These are phyloP conservation scores for Scaptomyza flava DNA, from an alignment of 2,888 invertebrate species.

Conservation along the genomic window DNA sequence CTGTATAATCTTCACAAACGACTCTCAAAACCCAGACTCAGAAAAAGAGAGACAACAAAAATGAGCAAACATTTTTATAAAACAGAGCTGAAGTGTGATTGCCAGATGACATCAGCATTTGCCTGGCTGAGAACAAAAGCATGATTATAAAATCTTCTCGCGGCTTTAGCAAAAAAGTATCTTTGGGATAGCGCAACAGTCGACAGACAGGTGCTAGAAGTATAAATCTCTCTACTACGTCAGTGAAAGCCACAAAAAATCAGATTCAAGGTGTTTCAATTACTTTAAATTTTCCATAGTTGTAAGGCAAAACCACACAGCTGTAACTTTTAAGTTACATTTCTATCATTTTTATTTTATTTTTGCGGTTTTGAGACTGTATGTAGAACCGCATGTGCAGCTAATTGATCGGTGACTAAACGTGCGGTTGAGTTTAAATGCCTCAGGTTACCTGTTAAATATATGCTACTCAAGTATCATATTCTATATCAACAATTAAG, in stretches of 20 bases:
- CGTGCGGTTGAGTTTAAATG: conserved; percentile 38
- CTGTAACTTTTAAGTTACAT: conserved; percentile 4
- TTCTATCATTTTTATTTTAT: neutral
- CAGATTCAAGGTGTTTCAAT: neutral
- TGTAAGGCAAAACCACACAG: neutral
- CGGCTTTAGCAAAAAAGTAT: conserved; percentile 25
- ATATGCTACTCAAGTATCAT: conserved; percentile 12
- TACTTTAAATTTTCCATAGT: neutral
- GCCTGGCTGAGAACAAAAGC: conserved; percentile 54
- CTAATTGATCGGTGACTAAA: conserved; percentile 57
- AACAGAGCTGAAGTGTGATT: conserved; percentile 62
- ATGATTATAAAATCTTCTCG: conserved; percentile 42
- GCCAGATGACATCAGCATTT: conserved; percentile 72
- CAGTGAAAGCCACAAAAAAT: conserved; percentile 54
- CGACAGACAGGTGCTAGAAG: conserved; percentile 37
- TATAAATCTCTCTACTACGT: conserved; percentile 19
- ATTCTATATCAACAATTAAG: conserved; percentile 36
- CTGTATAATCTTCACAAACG: conserved; percentile 63
- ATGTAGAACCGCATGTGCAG: conserved; percentile 31
- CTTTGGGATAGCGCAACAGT: conserved; percentile 14
- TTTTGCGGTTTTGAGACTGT: conserved; percentile 20
- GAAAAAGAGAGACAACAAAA: conserved; percentile 14
- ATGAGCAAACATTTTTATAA: conserved; percentile 21
- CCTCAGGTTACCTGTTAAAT: conserved; percentile 34
- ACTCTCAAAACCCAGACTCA: conserved; percentile 46